Percentiles rank a stretch among this genome's conserved stretches.
These are phyloP conservation scores for Dynastes tityus DNA, from an alignment of 2,888 invertebrate genomes.

Conservation along the genomic window DNA sequence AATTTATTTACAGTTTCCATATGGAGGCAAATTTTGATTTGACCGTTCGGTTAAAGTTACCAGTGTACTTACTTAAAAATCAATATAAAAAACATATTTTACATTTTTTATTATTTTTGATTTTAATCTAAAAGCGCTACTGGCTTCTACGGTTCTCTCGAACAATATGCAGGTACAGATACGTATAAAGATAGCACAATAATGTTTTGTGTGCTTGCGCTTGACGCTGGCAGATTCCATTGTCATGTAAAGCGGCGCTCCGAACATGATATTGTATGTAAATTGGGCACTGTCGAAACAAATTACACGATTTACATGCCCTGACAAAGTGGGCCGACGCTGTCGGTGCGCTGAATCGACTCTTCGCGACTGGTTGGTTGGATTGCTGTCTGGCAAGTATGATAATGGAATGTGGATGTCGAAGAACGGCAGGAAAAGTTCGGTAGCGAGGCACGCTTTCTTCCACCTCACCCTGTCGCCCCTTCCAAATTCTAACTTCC, in stretches of 20 bases:
- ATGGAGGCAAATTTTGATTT: too few relatives aligned
- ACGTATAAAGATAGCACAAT: background rate
- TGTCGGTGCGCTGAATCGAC: background rate
- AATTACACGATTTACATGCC: slow-evolving; percentile 49
- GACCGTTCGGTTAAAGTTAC: too few relatives aligned
- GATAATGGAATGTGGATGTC: slow-evolving; percentile 33
- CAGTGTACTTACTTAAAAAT: too few relatives aligned
- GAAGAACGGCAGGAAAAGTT: slow-evolving; percentile 13
- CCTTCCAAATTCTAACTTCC: background rate
- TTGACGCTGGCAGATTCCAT: slow-evolving; percentile 37
- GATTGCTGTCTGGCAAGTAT: background rate
- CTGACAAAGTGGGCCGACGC: slow-evolving; percentile 35
- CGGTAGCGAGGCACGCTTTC: slow-evolving; percentile 26
- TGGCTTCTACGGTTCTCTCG: too few relatives aligned
- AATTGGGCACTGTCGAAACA: slow-evolving; percentile 47
- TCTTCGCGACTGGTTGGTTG: too few relatives aligned
- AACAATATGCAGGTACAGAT: background rate
- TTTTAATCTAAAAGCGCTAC: too few relatives aligned
- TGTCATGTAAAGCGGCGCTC: slow-evolving; percentile 46
- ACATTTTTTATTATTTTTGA: too few relatives aligned
- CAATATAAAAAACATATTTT: too few relatives aligned
- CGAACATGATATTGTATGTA: slow-evolving; percentile 50
- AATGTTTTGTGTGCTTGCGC: background rate
- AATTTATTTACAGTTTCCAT: too few relatives aligned
- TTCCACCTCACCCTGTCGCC: background rate